Evolutionary conservation across 2,888 invertebrate genomes (phyloP), one percentile per base, ranked within the genome.

Genomic region (Campaea margaritaria): DNA sequence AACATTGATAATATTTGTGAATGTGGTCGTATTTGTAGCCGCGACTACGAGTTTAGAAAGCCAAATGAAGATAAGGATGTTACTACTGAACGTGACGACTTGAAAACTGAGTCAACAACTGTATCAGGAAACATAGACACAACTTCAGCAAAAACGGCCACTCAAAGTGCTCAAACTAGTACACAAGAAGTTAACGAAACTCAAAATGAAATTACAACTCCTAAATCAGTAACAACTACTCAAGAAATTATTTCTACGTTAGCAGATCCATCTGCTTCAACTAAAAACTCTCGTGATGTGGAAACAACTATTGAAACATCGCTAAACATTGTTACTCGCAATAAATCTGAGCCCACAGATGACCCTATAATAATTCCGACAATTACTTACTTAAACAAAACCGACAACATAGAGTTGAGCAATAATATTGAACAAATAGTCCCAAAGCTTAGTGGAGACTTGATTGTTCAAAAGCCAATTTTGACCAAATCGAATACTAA

Each of bases 1-100:
- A 93, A 85, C 62, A 91, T 93, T 59, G 92, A 93, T 68, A 90
- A 93, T 41, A 89, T 93, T 55, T 93, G 93, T 61, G 93, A 93
- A 69, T 93, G 93, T 68, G 93, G 93, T 10, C 82, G 93, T 1
- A 89, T 90, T 67, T 93, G 93, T 59, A 89, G 89, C 53, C 81
- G 88, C 62, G 88, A 89, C 67, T 89, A 89, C 58, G 89, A 89
- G 69, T 89, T 91, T 57, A 83, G 85, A 50, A 89, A 82, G 64
- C 66, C 64, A 16, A 76, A 74, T 68, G 76, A 75, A 52, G 72
- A 70, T 8, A 74, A 68, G 12, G 42, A 60, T 42, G 46, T 7
- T 42, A 52, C 65, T 16, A 59, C 58, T 11, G 46, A 62, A 41
- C 28, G 39, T 28, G 47, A 62, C 43, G 59, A 64, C 3, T 60